Base-by-base conservation (phyloP, 2,113 vertebrate species). In the Atherinomorus stipes region DNA sequence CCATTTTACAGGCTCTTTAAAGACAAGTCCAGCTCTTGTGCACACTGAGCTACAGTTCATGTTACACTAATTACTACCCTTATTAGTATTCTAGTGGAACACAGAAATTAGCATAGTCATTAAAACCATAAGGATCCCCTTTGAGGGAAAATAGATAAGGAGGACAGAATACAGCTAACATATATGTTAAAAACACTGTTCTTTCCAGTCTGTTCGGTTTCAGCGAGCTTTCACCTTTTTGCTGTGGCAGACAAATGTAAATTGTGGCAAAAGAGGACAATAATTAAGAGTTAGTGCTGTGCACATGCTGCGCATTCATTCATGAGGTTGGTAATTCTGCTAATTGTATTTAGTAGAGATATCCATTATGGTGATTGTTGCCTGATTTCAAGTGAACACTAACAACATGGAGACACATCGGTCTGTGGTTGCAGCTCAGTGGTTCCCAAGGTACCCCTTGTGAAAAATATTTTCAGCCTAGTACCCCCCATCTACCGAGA, bases 31-130 rank as follows among this genome's bases (percentile, higher is more conserved):
- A 78, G 61, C 58, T 72, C 67, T 47, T 56, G 70, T 82, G 74
- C 58, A 74, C 57, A 38, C 52, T 64, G 67, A 91, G 64, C 73
- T 81, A 38, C 69, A 78, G 83, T 76, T 84, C 62, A 61, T 74
- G 56, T 67, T 69, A 50, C 74, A 67, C 78, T 90, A 87, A 88
- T 91, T 83, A 87, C 73, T 49, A 22, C 38, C 65, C 80, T 85
- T 77, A 91, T 92, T 91, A 88, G 87, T 84, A 91, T 88, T 87
- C 87, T 54, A 57, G 66, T 74, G 71, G 58, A 78, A 81, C 69
- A 73, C 64, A 71, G 75, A 69, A 67, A 85, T 91, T 90, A 88
- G 78, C 74, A 69, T 80, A 81, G 69, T 67, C 79, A 78, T 89
- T 90, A 87, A 81, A 74, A 57, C 64, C 38, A 69, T 70, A 78